Percentiles rank a stretch among this genome's conserved stretches.
phyloP scores from a whole-genome alignment of 2,888 invertebrate species.

The Orthosia incerta region DNA sequence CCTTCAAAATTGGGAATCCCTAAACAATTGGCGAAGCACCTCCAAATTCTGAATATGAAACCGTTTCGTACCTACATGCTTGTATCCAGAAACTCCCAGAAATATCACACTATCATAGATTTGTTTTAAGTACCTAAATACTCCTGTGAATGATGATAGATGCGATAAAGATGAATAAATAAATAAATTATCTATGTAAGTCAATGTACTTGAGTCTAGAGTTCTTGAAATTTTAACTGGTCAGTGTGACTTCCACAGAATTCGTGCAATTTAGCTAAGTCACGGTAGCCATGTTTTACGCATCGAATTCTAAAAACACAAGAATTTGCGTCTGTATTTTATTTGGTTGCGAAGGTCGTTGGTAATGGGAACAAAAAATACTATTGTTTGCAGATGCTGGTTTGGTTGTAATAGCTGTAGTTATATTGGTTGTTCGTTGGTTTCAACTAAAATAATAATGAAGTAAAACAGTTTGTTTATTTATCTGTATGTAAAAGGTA shows the following conservation, averaged over 20 bases:
- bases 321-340: constrained; percentile 36
- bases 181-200: too few relatives aligned
- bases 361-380: constrained; percentile 34
- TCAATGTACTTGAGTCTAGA: too few relatives aligned
- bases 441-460: neutral
- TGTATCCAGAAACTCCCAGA: neutral
- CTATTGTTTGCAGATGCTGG: constrained; percentile 30
- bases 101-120: neutral
- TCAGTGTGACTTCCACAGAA: constrained; percentile 5
- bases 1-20: neutral
- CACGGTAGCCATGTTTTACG: constrained; percentile 26
- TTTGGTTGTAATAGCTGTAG: constrained; percentile 4
- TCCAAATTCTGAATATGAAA: neutral
- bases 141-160: too few relatives aligned
- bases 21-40: neutral
- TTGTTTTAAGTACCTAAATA: too few relatives aligned
- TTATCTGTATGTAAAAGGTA: neutral
- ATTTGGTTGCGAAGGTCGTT: constrained; percentile 47
- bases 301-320: constrained; percentile 28
- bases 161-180: too few relatives aligned
- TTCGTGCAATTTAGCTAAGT: constrained; percentile 12
- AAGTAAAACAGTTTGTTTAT: neutral
- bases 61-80: neutral
- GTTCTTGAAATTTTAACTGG: neutral
- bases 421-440: neutral